phyloP scores from a whole-genome alignment of 2,113 vertebrate genomes.

The Mesembrinibis cayennensis region DNA sequence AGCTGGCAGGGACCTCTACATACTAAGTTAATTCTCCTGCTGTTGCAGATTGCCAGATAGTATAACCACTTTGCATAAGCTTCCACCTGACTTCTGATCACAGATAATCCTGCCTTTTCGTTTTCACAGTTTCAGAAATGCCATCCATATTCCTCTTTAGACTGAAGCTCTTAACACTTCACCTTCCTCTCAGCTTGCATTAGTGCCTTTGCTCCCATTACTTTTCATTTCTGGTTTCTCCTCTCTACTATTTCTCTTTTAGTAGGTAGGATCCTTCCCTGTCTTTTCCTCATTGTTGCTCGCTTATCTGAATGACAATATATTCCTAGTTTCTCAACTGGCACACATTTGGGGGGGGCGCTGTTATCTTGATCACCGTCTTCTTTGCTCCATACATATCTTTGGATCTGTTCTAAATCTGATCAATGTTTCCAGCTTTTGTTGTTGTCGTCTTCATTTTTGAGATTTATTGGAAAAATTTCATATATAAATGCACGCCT shows the following conservation, averaged over 20 bases:
- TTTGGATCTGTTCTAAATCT: neutral
- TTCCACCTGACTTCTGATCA: neutral
- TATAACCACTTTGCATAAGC: neutral
- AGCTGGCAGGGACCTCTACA: neutral
- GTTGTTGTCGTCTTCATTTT: neutral
- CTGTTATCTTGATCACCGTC: neutral
- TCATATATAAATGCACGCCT: neutral
- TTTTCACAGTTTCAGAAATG: neutral
- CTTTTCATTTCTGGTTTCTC: neutral
- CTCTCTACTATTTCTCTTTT: neutral
- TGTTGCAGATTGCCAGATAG: neutral
- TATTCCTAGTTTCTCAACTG: neutral
- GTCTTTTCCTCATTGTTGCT: neutral
- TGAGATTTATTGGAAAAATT: neutral
- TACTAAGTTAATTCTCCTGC: neutral
- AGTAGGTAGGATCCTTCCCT: neutral
- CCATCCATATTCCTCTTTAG: neutral
- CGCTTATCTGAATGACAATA: neutral
- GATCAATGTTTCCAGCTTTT: neutral
- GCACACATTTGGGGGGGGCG: rapidly evolving
- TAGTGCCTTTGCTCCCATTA: neutral
- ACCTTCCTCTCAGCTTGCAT: neutral
- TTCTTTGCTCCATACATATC: neutral
- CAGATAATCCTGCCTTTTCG: neutral
- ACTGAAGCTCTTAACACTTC: neutral